Evolutionary conservation across 2,797 vertebrate genomes (phyloP).

Genomic region (Simalia tracyae): DNA sequence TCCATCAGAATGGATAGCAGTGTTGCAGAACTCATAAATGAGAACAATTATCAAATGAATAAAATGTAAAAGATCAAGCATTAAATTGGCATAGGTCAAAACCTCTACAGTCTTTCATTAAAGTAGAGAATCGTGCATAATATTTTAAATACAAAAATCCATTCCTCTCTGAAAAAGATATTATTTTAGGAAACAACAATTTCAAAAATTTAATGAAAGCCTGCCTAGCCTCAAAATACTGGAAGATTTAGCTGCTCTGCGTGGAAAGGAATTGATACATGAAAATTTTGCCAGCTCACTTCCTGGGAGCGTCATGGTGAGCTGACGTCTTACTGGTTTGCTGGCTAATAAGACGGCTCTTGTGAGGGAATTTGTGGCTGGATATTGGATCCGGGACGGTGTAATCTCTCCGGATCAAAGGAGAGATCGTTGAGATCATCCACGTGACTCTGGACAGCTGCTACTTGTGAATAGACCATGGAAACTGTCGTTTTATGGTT

Average conservation of each 20-base stretch:
- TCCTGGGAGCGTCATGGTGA: too few species aligned
- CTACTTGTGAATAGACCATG: too few species aligned
- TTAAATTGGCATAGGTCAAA: background rate
- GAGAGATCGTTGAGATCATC: too few species aligned
- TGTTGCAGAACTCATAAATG: background rate
- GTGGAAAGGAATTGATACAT: slow-evolving; percentile 58
- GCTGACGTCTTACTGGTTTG: too few species aligned
- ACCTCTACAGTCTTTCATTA: slow-evolving; percentile 5
- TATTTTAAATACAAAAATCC: slow-evolving; percentile 34
- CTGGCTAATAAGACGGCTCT: too few species aligned
- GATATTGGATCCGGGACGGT: too few species aligned
- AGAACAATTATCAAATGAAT: background rate
- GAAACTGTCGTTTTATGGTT: too few species aligned
- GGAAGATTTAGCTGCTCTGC: slow-evolving; percentile 41
- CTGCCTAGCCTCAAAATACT: slow-evolving; percentile 20
- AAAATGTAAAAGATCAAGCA: background rate
- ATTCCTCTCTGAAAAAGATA: slow-evolving; percentile 43
- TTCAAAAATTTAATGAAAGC: slow-evolving; percentile 66
- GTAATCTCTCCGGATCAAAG: too few species aligned
- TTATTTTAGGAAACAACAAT: slow-evolving; percentile 63
- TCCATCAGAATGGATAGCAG: background rate
- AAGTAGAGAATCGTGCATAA: slow-evolving; percentile 26
- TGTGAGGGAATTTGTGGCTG: too few species aligned
- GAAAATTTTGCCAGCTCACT: slow-evolving; percentile 61
- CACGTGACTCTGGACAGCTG: too few species aligned